Evolutionary conservation across 2,888 invertebrate genomes (phyloP).

Genomic region (Venustoraphidia nigricollis): DNA sequence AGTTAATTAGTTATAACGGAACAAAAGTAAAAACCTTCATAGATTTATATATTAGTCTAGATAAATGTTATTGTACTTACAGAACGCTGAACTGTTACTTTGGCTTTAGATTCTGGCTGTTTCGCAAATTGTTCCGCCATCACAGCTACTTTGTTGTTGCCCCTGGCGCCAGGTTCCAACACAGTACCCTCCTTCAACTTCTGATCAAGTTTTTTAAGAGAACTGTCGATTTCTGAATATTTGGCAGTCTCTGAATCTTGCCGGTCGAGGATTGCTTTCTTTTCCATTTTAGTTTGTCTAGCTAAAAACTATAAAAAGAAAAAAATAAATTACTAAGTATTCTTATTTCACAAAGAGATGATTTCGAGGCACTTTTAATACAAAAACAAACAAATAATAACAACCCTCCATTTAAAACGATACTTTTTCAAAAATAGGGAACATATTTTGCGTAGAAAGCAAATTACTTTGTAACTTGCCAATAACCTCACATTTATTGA

Average conservation of each 20-base stretch:
- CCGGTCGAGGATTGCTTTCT: slow-evolving; percentile 37
- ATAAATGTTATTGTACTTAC: slow-evolving; percentile 27
- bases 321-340: slow-evolving; percentile 4
- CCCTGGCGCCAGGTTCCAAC: slow-evolving; percentile 43
- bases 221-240: slow-evolving; percentile 57
- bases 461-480: too few relatives aligned
- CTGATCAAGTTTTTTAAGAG: slow-evolving; percentile 51
- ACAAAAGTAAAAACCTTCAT: too few relatives aligned
- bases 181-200: slow-evolving; percentile 64
- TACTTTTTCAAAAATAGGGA: not conserved
- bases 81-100: slow-evolving; percentile 30
- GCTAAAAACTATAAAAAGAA: slow-evolving; percentile 39
- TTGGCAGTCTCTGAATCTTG: slow-evolving; percentile 44
- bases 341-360: not conserved
- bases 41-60: too few relatives aligned
- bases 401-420: slow-evolving; percentile 3
- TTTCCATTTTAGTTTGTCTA: slow-evolving; percentile 52
- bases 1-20: too few relatives aligned
- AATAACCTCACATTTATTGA: too few relatives aligned
- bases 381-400: slow-evolving; percentile 2
- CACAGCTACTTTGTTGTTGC: slow-evolving; percentile 66
- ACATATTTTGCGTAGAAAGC: too few relatives aligned
- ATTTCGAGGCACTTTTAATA: too few relatives aligned
- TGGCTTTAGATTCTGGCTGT: slow-evolving; percentile 35
- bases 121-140: slow-evolving; percentile 68